Conservation (phyloP, 2,888 invertebrate genomes). For the Dolichomitus sp. region DNA sequence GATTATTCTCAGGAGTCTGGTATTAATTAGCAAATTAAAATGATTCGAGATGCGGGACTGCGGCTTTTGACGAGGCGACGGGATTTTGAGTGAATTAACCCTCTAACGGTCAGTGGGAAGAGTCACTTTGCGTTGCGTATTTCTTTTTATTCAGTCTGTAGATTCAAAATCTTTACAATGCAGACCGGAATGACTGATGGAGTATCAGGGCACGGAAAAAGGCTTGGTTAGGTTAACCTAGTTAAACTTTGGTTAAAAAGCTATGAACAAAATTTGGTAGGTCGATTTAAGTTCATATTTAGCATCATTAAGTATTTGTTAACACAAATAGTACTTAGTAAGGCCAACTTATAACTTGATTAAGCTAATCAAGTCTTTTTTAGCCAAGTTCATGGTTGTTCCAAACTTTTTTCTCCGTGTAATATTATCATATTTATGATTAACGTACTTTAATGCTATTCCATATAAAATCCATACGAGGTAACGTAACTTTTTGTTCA, state of each 20-base stretch:
- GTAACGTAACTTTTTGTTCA: background rate
- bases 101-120: conserved; percentile 37
- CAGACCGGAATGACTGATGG: background rate
- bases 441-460: no score
- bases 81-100: conserved; percentile 28
- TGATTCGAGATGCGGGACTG: conserved; percentile 61
- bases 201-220: background rate
- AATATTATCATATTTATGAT: no score
- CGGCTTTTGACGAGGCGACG: conserved; percentile 31
- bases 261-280: no score
- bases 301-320: no score
- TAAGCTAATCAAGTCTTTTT: no score
- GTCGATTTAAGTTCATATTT: no score
- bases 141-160: background rate
- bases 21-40: conserved; percentile 85
- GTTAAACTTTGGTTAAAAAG: no score
- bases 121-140: background rate
- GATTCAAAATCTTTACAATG: background rate
- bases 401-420: no score
- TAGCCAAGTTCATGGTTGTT: no score
- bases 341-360: no score
- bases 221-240: no score
- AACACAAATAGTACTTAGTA: no score
- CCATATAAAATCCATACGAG: background rate
- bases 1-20: conserved; percentile 63